These are phyloP conservation scores for Herpetotheres cachinnans DNA, from an alignment of 2,113 vertebrate genomes.

Conservation along the genomic window DNA sequence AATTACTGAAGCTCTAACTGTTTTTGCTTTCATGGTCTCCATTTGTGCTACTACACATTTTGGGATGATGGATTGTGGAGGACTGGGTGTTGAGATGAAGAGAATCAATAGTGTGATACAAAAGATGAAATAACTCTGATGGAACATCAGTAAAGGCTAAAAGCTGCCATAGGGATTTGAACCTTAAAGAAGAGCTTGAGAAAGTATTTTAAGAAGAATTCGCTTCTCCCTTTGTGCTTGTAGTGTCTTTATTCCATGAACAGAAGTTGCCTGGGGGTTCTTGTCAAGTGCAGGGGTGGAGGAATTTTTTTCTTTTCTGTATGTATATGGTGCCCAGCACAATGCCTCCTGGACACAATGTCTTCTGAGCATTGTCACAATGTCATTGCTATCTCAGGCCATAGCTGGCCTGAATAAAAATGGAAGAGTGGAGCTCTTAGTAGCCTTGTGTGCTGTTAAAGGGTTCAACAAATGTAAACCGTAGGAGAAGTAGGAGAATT, in stretches of 20 bases:
- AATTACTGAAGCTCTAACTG: neutral
- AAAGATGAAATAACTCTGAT: slow-evolving; percentile 45
- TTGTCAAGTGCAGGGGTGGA: neutral
- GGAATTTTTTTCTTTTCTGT: neutral
- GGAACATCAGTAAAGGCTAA: slow-evolving; percentile 43
- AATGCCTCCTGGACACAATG: accelerated
- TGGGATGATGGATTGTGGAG: slow-evolving; percentile 21
- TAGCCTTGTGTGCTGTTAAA: neutral
- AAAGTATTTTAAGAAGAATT: slow-evolving; percentile 11
- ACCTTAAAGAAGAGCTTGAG: slow-evolving; percentile 15
- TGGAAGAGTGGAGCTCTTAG: neutral
- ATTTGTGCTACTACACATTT: slow-evolving; percentile 19
- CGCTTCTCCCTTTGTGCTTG: neutral
- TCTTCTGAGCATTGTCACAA: neutral
- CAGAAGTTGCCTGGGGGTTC: neutral
- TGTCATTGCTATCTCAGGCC: neutral
- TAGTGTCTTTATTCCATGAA: neutral
- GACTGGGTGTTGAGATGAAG: neutral
- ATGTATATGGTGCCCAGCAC: neutral
- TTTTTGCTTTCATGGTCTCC: slow-evolving; percentile 14
- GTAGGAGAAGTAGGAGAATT: neutral
- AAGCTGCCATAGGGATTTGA: slow-evolving; percentile 47
- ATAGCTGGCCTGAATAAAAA: neutral
- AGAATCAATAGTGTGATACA: slow-evolving; percentile 25
- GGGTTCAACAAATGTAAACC: neutral